Evolutionary conservation across 2,113 vertebrate genomes (phyloP).

Genomic region (Tauraco erythrolophus): DNA sequence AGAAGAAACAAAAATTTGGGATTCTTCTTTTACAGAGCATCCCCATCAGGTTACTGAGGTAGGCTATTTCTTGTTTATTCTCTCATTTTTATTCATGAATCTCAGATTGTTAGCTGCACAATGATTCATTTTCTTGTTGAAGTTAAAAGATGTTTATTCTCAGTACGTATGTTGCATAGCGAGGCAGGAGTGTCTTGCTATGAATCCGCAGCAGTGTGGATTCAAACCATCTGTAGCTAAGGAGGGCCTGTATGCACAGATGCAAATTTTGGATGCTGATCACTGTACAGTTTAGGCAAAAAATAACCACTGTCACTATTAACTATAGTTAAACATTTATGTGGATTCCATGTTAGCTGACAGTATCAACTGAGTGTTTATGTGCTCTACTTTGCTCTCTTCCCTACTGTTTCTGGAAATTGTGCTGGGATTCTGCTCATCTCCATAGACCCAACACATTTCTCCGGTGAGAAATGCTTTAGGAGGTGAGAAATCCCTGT

Average conservation of each 20-base stretch:
- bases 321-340: neutral
- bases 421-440: neutral
- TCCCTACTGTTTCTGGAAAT: neutral
- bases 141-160: neutral
- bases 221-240: neutral
- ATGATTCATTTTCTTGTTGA: neutral
- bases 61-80: neutral
- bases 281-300: neutral
- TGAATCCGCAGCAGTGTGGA: neutral
- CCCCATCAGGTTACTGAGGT: neutral
- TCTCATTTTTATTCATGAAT: neutral
- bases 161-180: neutral
- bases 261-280: neutral
- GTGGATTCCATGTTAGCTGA: neutral
- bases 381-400: neutral
- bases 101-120: neutral
- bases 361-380: neutral
- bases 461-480: neutral
- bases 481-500: neutral
- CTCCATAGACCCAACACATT: neutral
- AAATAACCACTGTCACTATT: neutral
- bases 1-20: neutral
- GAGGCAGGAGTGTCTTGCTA: neutral
- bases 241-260: accelerated
- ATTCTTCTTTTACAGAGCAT: neutral